A percentile compares a stretch with the other conserved stretches of the same genome.
Evolutionary conservation across 2,888 invertebrate genomes (phyloP).

Genomic region (Mechanitis messenoides): DNA sequence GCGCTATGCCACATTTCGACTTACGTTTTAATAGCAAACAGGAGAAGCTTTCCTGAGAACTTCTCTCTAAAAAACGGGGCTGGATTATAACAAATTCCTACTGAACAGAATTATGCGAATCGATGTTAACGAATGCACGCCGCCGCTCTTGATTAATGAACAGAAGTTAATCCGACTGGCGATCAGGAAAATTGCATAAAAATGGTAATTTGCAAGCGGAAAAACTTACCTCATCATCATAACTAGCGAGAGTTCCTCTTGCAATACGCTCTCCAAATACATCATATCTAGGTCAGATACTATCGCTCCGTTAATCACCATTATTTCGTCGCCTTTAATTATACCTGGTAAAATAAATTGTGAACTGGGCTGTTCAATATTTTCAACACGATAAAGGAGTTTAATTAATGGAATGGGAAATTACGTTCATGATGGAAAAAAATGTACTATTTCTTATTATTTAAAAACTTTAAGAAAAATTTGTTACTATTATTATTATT

Average conservation of each 20-base stretch:
- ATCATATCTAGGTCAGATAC: slow-evolving; percentile 99
- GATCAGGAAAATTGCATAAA: slow-evolving; percentile 43
- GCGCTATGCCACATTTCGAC: slow-evolving; percentile 48
- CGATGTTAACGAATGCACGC: slow-evolving; percentile 51
- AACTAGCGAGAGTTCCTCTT: slow-evolving; percentile 94
- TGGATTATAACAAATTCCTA: slow-evolving; percentile 28
- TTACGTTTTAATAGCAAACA: slow-evolving; percentile 60
- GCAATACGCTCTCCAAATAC: slow-evolving; percentile 97
- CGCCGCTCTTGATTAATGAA: slow-evolving; percentile 49
- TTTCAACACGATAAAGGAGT: slow-evolving; percentile 19
- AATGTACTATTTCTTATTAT: not conserved
- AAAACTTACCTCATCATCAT: slow-evolving; percentile 92
- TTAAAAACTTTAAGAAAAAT: not conserved
- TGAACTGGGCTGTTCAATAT: slow-evolving; percentile 21
- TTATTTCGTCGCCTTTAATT: slow-evolving; percentile 98
- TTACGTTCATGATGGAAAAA: not conserved
- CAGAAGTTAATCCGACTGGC: slow-evolving; percentile 42
- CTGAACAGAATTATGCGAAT: slow-evolving; percentile 51
- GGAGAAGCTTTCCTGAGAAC: slow-evolving; percentile 10
- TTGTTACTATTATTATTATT: not conserved
- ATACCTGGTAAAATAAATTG: slow-evolving; percentile 80
- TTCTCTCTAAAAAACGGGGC: slow-evolving; percentile 9
- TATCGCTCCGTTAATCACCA: slow-evolving; percentile 98
- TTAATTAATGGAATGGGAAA: slow-evolving; percentile 13
- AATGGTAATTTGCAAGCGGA: slow-evolving; percentile 32